phyloP scores from a whole-genome alignment of 2,113 vertebrate genomes.

The Gallinago media region DNA sequence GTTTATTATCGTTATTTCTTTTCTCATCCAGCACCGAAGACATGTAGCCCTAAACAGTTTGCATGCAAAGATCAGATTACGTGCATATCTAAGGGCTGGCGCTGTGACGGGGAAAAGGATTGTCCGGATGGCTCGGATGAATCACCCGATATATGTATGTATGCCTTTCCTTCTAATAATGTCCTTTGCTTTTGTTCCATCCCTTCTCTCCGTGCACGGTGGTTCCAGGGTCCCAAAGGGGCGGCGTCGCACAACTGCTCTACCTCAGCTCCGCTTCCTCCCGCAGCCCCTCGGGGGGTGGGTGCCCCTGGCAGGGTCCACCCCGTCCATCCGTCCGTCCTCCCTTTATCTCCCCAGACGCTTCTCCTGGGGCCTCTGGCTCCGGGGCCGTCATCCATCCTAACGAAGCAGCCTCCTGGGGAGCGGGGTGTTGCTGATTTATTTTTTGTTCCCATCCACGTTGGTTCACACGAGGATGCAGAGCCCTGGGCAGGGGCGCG shows the following conservation, averaged over 20 bases:
- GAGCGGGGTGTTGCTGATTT: accelerated
- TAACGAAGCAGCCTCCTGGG: neutral
- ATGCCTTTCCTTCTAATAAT: neutral
- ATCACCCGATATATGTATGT: conserved; percentile 95
- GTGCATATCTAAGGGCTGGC: conserved; percentile 98
- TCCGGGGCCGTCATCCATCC: neutral
- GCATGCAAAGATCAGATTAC: conserved; percentile 96
- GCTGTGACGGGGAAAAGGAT: conserved; percentile 96
- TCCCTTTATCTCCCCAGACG: neutral
- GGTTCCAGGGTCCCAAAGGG: neutral
- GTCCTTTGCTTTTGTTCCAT: neutral
- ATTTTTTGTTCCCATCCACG: neutral
- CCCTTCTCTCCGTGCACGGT: neutral
- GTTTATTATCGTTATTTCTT: conserved; percentile 40
- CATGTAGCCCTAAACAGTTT: conserved; percentile 97
- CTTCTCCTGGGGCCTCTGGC: neutral
- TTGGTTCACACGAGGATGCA: neutral
- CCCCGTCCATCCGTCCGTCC: neutral
- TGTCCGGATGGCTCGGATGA: conserved; percentile 97
- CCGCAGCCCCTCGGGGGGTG: neutral
- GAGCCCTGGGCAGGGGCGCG: neutral
- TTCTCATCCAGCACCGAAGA: conserved; percentile 84
- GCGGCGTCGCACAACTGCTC: neutral
- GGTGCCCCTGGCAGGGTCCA: neutral
- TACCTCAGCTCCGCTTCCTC: neutral